Percentiles rank a stretch among this genome's conserved stretches.
These are phyloP conservation scores for Saturnia pavonia DNA, from an alignment of 2,888 invertebrate genomes.

Conservation along the genomic window DNA sequence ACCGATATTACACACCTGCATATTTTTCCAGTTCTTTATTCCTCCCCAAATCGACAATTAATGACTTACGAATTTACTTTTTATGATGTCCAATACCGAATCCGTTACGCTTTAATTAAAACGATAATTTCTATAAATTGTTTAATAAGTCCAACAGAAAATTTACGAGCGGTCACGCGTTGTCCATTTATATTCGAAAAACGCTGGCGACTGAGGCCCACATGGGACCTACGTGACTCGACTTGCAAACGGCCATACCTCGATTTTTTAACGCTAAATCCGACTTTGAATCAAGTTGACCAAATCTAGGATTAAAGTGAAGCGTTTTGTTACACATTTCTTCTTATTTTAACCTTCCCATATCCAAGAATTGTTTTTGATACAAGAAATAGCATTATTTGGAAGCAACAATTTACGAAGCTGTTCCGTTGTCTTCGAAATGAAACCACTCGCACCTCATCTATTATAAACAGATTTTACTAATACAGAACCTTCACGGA, in stretches of 20 bases:
- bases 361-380: neutral
- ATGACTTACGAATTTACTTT: neutral
- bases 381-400: no score
- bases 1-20: no score
- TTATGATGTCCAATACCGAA: neutral
- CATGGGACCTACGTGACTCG: constrained; percentile 41
- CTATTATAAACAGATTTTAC: no score
- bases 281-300: neutral
- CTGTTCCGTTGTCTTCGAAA: no score
- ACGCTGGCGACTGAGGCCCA: constrained; percentile 37
- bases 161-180: constrained; percentile 36
- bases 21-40: no score
- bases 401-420: no score
- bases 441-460: no score
- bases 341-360: neutral
- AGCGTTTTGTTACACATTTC: neutral
- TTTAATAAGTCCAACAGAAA: constrained; percentile 16
- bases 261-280: constrained; percentile 18
- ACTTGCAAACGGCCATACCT: constrained; percentile 18
- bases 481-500: no score
- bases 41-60: neutral
- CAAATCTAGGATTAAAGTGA: constrained; percentile 1
- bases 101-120: neutral
- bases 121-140: constrained; percentile 1
- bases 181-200: constrained; percentile 45